These are phyloP conservation scores for Chiroxiphia lanceolata DNA, from an alignment of 2,797 vertebrate genomes.

Conservation along the genomic window DNA sequence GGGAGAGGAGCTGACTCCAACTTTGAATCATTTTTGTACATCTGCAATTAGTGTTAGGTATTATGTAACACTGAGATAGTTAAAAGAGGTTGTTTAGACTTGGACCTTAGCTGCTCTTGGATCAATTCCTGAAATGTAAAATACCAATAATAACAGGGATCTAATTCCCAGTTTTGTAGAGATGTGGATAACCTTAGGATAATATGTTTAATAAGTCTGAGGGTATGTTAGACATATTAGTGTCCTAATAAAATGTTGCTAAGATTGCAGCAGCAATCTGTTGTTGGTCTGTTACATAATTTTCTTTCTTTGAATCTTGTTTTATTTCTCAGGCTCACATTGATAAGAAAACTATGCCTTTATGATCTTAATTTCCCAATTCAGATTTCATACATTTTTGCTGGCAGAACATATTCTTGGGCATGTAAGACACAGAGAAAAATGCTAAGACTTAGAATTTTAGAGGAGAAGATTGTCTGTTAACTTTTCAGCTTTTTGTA, in stretches of 20 bases:
- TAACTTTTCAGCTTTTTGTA: neutral
- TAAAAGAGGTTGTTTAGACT: neutral
- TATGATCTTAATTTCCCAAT: neutral
- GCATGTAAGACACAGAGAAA: neutral
- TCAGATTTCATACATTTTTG: neutral
- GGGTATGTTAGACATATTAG: neutral
- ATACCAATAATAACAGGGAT: fast-evolving
- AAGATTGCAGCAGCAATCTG: neutral
- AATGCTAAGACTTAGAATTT: neutral
- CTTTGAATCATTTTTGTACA: neutral
- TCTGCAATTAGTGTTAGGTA: neutral
- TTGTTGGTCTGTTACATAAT: neutral
- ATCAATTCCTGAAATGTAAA: neutral
- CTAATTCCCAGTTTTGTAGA: neutral
- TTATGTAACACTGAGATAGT: neutral
- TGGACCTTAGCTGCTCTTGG: neutral
- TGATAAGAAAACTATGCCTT: neutral
- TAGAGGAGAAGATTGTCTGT: neutral
- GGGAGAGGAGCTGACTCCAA: neutral
- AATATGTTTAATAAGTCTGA: neutral
- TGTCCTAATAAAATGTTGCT: neutral
- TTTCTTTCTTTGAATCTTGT: neutral
- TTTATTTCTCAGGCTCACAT: neutral
- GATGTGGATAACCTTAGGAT: neutral
- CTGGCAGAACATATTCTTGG: neutral